Evolutionary conservation across 2,113 vertebrate species (phyloP).

Genomic region (Empidonax traillii): DNA sequence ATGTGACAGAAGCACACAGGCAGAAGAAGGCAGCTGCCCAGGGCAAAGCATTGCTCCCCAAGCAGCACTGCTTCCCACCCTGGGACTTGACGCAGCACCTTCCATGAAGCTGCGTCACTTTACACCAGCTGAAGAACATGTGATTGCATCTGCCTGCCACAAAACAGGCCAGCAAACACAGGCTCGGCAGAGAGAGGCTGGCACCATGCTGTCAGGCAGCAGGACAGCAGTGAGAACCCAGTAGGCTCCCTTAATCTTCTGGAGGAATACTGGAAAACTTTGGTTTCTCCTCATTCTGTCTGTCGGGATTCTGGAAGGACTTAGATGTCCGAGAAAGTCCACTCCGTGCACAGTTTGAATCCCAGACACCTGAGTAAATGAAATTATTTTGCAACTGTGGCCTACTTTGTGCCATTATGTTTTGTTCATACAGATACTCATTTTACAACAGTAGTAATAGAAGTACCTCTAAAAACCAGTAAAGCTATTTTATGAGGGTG

Average conservation of each 20-base stretch:
- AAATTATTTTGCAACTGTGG: neutral
- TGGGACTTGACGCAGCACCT: accelerated
- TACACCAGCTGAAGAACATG: neutral
- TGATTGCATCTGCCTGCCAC: neutral
- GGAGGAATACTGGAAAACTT: neutral
- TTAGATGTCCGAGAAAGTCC: neutral
- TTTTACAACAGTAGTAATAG: neutral
- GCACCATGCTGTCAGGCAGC: neutral
- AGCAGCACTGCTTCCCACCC: neutral
- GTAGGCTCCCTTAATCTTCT: neutral
- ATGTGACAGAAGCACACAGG: accelerated
- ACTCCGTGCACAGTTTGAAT: neutral
- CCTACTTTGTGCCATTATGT: neutral
- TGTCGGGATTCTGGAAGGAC: neutral
- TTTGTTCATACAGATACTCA: neutral
- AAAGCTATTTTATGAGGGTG: neutral
- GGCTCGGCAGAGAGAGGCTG: accelerated
- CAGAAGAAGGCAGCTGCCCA: neutral
- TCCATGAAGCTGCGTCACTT: accelerated
- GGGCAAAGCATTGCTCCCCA: accelerated
- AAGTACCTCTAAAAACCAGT: neutral
- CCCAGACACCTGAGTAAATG: neutral
- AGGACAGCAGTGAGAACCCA: neutral
- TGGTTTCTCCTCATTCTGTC: neutral
- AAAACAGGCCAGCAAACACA: neutral